Conservation (phyloP, 2,113 vertebrate genomes). For the Bothrops jararaca region DNA sequence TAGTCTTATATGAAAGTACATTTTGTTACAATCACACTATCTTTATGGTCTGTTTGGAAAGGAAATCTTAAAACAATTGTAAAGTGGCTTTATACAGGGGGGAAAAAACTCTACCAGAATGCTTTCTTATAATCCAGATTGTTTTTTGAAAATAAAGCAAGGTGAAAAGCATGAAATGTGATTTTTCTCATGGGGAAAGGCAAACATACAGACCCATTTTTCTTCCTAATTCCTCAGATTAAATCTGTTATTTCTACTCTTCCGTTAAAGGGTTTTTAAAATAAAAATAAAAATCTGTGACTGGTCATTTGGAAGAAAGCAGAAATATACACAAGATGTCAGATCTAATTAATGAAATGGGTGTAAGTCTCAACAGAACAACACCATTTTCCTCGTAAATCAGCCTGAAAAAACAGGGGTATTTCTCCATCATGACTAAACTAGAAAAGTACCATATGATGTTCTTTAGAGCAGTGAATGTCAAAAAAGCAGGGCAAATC, state of each 20-base stretch:
- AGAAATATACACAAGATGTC: not conserved
- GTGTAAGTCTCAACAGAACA: not conserved
- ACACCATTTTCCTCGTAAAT: not conserved
- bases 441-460: not conserved
- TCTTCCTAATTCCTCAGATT: slow-evolving; percentile 25
- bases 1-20: slow-evolving; percentile 14
- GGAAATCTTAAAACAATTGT: slow-evolving; percentile 23
- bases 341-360: not conserved
- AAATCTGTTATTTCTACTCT: slow-evolving; percentile 15
- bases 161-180: not conserved
- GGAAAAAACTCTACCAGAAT: slow-evolving; percentile 4
- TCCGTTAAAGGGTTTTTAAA: not conserved
- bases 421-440: not conserved
- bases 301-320: slow-evolving; percentile 21
- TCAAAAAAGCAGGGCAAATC: not conserved
- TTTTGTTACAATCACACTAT: slow-evolving; percentile 36
- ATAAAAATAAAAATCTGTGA: not conserved
- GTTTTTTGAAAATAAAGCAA: slow-evolving; percentile 23
- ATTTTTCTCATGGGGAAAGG: slow-evolving; percentile 16
- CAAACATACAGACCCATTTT: slow-evolving; percentile 3
- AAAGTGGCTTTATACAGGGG: not conserved
- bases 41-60: slow-evolving; percentile 29
- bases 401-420: not conserved
- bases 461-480: not conserved
- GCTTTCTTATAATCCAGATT: slow-evolving; percentile 16